Evolutionary conservation across 2,888 invertebrate genomes (phyloP), one percentile per base, ranked within the genome.

Genomic region (Dynastes hyllus): DNA sequence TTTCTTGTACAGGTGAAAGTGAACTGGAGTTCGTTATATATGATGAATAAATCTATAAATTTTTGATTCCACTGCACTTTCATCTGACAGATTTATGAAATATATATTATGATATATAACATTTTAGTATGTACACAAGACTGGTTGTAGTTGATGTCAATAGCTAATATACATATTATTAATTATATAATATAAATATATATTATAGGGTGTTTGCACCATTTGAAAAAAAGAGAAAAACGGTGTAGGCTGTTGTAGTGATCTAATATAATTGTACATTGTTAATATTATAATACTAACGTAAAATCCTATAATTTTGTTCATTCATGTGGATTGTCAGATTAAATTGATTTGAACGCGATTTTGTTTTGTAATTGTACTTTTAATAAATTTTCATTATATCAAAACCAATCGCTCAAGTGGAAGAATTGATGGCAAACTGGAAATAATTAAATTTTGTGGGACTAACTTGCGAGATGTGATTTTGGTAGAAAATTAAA

Each of bases 71-170:
- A 9, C n/a, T 69, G 40, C 37, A 55, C 65, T 77, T 66, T 61
- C 45, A 55, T 29, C 29, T 22, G 55, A 53, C 37, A 67, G 61
- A 78, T 76, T 22, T 69, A 79, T 77, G 75, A 78, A 67, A 70
- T 78, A 82, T 82, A 78, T 76, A 80, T 78, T 76, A 76, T 78
- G 76, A 79, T 55, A 70, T 71, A 78, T 73, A 80, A 70, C 65
- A 63, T 66, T 78, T 86, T 87, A 87, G 87, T 87, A 86, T 87
- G 84, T 87, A 87, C 87, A 87, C 87, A 88, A 88, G 88, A 88
- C 88, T 88, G 88, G 87, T 75, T 88, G 88, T 88, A 88, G 88
- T 87, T 82, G 86, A 88, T 88, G 88, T 88, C 88, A 88, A 88
- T 88, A 88, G 86, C 83, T 87, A 86, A 84, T 84, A 83, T 85